phyloP scores from a whole-genome alignment of 2,888 invertebrate species.

The Galerucella nymphaeae region DNA sequence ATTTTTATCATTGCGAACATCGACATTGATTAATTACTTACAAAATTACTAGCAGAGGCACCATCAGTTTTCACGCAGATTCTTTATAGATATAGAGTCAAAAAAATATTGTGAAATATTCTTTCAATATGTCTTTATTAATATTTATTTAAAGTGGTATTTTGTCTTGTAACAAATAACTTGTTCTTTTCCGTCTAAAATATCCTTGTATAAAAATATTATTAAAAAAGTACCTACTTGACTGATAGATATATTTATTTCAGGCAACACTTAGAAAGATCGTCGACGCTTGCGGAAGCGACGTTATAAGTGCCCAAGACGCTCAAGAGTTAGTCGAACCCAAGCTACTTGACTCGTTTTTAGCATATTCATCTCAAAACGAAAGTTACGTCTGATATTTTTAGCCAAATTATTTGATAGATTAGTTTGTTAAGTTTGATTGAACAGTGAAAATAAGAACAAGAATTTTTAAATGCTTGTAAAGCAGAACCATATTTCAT shows the following conservation, averaged over 20 bases:
- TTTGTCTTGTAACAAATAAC: too few relatives aligned
- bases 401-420: background rate
- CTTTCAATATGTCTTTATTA: too few relatives aligned
- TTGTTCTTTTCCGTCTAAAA: background rate
- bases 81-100: too few relatives aligned
- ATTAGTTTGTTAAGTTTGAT: background rate
- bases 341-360: slow-evolving; percentile 80
- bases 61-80: too few relatives aligned
- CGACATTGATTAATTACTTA: too few relatives aligned
- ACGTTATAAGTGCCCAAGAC: slow-evolving; percentile 69
- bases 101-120: too few relatives aligned
- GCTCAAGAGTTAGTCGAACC: slow-evolving; percentile 80
- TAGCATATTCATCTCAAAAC: slow-evolving; percentile 81
- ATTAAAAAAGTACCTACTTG: background rate
- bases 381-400: slow-evolving; percentile 78
- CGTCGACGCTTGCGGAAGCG: slow-evolving; percentile 68
- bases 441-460: background rate
- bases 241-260: slow-evolving; percentile 50
- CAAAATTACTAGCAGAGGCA: too few relatives aligned
- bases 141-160: too few relatives aligned
- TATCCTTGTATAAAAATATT: too few relatives aligned
- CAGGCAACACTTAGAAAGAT: slow-evolving; percentile 76
- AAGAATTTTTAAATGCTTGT: background rate
- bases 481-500: too few relatives aligned
- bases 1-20: too few relatives aligned